phyloP scores from a whole-genome alignment of 2,888 invertebrate species.

The Spilosoma lubricipeda region DNA sequence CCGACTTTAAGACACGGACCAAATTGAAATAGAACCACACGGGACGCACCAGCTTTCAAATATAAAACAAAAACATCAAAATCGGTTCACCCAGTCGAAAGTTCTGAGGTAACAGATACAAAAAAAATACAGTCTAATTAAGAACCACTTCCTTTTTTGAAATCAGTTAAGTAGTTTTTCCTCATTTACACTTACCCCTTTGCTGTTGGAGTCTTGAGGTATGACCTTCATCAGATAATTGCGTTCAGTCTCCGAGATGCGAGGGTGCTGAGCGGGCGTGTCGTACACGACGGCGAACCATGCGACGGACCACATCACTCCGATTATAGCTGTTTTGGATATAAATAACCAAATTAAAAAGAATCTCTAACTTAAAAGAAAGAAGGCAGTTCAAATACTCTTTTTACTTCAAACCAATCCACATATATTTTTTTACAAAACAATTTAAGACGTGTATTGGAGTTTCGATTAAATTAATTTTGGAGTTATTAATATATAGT shows the following conservation, averaged over 20 bases:
- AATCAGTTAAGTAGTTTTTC: background rate
- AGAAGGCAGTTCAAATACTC: no score
- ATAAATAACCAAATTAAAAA: background rate
- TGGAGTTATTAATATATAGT: no score
- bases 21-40: no score
- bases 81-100: no score
- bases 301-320: slow-evolving; percentile 92
- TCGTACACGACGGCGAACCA: slow-evolving; percentile 94
- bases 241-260: slow-evolving; percentile 91
- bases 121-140: no score
- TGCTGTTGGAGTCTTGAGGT: slow-evolving; percentile 86
- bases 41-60: no score
- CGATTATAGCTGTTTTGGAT: slow-evolving; percentile 85
- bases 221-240: slow-evolving; percentile 90
- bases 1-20: no score
- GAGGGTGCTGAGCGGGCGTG: slow-evolving; percentile 93
- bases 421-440: background rate
- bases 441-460: no score
- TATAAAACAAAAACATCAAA: no score
- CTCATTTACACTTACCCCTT: slow-evolving; percentile 79
- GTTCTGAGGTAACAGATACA: no score
- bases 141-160: no score
- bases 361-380: background rate
- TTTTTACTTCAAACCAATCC: background rate
- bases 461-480: no score